Percentiles rank a stretch among this genome's conserved stretches.
Conservation (phyloP, 2,113 vertebrate genomes). For the Peromyscus maniculatus region DNA sequence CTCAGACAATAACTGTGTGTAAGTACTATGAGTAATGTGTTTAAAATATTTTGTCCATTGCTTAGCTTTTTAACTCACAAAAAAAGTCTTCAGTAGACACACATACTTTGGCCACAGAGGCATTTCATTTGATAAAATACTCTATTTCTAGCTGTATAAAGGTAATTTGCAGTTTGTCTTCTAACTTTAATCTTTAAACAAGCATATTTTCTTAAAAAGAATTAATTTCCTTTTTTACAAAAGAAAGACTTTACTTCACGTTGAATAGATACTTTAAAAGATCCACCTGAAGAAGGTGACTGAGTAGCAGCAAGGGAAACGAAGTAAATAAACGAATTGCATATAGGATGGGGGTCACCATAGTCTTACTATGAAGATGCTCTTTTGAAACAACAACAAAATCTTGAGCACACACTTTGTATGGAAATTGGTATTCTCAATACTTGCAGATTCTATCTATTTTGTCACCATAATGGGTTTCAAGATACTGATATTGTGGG, state of each 20-base stretch:
- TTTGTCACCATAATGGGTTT: neutral
- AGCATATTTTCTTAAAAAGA: slow-evolving; percentile 10
- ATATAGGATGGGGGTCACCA: too few species aligned
- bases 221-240: neutral
- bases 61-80: neutral
- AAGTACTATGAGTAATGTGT: neutral
- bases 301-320: neutral
- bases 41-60: slow-evolving; percentile 31
- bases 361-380: neutral
- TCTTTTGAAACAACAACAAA: neutral
- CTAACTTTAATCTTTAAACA: neutral
- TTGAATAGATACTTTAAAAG: neutral
- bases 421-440: neutral
- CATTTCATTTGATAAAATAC: neutral
- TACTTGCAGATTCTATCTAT: neutral
- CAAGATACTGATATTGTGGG: neutral
- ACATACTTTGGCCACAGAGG: neutral
- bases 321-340: neutral
- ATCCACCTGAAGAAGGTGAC: neutral
- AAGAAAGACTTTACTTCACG: neutral
- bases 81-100: neutral
- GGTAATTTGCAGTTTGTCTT: neutral
- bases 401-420: neutral
- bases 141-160: neutral
- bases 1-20: neutral